Percentiles rank a stretch among this genome's conserved stretches.
Evolutionary conservation across 1,140 invertebrate species (phyloP).

Genomic region (Phthorimaea operculella): DNA sequence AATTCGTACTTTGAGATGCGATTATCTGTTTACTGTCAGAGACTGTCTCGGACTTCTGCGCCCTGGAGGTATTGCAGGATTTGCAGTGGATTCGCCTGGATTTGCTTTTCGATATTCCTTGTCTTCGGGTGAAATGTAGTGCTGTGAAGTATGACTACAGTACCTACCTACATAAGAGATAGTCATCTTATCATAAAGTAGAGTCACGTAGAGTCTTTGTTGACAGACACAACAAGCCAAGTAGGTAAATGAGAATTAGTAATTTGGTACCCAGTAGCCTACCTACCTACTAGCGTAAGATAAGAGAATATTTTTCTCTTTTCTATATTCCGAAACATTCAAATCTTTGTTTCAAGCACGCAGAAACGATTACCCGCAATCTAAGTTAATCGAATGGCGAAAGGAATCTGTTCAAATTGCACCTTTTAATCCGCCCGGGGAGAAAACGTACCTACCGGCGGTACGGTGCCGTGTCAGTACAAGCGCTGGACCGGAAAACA

Average conservation of each 20-base stretch:
- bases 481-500: constrained; percentile 18
- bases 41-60: not conserved
- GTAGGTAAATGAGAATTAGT: too few species aligned
- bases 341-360: not conserved
- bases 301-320: too few species aligned
- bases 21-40: constrained; percentile 19
- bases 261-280: not conserved
- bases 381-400: constrained; percentile 15
- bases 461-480: constrained; percentile 10
- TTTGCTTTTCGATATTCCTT: too few species aligned
- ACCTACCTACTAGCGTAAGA: too few species aligned
- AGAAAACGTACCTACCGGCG: constrained; percentile 11
- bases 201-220: too few species aligned
- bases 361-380: constrained; percentile 5
- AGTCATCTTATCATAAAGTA: too few species aligned
- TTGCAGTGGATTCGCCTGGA: too few species aligned
- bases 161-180: too few species aligned
- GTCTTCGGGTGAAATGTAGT: too few species aligned
- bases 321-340: not conserved
- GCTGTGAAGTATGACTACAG: too few species aligned
- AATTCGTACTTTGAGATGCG: constrained; percentile 34
- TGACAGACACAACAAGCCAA: too few species aligned
- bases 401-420: constrained; percentile 22
- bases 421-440: constrained; percentile 18
- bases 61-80: too few species aligned